Evolutionary conservation across 2,888 invertebrate species (phyloP).

Genomic region (Microctonus brassicae): DNA sequence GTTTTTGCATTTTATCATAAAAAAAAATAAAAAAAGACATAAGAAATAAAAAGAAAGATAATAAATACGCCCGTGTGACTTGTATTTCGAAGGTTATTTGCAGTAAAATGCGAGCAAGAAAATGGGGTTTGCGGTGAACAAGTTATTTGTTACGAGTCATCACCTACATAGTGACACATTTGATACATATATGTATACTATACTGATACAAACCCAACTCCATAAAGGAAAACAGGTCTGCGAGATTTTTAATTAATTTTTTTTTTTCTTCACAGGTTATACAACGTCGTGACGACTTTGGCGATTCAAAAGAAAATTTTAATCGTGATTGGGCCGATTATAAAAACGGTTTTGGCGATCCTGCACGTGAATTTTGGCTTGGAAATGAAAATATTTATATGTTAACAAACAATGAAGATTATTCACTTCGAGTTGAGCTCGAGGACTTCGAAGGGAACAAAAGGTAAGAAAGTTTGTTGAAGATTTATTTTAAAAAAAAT

Average conservation of each 20-base stretch:
- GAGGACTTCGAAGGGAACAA: constrained; percentile 95
- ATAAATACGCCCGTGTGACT: constrained; percentile 14
- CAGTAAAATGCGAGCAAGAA: constrained; percentile 27
- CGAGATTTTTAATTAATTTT: constrained; percentile 15
- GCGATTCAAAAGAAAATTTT: constrained; percentile 89
- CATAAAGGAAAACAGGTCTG: background rate
- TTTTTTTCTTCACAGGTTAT: constrained; percentile 77
- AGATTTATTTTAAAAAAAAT: too few relatives aligned
- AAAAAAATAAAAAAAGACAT: background rate
- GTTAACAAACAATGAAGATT: constrained; percentile 93
- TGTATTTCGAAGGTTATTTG: constrained; percentile 33
- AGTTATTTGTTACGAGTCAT: constrained; percentile 26
- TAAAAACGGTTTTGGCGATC: constrained; percentile 93
- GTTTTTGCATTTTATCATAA: constrained; percentile 34
- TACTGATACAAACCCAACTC: background rate
- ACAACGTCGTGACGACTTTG: constrained; percentile 89
- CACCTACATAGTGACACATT: background rate
- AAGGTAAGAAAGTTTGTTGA: constrained; percentile 73
- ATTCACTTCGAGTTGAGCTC: constrained; percentile 86
- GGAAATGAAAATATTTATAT: constrained; percentile 95
- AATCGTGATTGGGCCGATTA: constrained; percentile 94
- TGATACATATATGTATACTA: background rate
- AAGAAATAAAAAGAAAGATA: background rate
- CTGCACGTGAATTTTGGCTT: constrained; percentile 91
- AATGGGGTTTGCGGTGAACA: constrained; percentile 13